Evolutionary conservation across 2,888 invertebrate species (phyloP).

Genomic region (Andrena fulva): DNA sequence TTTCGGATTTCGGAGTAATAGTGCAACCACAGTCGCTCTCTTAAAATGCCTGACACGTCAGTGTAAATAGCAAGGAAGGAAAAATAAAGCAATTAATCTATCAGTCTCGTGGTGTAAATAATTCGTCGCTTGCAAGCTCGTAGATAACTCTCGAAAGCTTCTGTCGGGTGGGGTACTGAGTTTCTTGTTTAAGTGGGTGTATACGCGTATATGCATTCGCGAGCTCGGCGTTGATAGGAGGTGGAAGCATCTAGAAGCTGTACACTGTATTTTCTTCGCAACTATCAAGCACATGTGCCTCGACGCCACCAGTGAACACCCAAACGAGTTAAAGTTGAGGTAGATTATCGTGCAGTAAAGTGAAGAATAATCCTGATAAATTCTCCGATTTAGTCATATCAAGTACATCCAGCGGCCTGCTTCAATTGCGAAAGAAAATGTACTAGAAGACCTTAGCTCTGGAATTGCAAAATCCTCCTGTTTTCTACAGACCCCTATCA

Average conservation of each 20-base stretch:
- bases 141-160: background rate
- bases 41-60: background rate
- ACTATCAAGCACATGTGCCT: background rate
- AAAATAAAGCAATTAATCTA: background rate
- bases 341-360: too few species aligned
- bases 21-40: background rate
- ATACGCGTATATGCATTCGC: background rate
- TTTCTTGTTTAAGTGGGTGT: constrained; percentile 15
- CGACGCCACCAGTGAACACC: too few species aligned
- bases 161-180: background rate
- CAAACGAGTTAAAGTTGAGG: too few species aligned
- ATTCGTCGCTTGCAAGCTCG: background rate
- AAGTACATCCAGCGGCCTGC: too few species aligned
- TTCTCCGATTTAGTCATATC: too few species aligned
- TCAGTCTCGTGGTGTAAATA: background rate
- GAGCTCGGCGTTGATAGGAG: background rate
- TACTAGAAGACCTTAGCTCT: too few species aligned
- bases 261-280: background rate
- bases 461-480: too few species aligned
- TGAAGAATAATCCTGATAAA: too few species aligned
- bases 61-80: background rate
- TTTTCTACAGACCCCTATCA: too few species aligned
- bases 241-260: background rate
- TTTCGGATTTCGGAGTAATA: background rate
- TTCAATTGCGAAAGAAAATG: too few species aligned